Evolutionary conservation across 2,113 vertebrate genomes (phyloP).

Genomic region (Cricetomys ansorgei): DNA sequence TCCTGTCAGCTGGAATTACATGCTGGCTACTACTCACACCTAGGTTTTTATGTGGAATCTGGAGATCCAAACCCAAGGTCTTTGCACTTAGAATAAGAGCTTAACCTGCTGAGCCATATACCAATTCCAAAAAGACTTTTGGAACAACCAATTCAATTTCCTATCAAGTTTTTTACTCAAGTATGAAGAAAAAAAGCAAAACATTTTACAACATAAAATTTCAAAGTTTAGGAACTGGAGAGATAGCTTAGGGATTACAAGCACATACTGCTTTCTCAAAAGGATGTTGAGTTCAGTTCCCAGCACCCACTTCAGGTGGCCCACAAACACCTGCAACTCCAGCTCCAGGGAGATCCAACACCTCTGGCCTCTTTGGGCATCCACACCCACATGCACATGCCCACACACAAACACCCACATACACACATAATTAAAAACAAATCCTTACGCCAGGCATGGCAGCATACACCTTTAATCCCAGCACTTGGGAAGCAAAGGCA

Average conservation of each 20-base stretch:
- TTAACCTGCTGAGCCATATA: neutral
- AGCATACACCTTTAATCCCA: no score
- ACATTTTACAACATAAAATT: conserved; percentile 12
- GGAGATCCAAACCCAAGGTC: neutral
- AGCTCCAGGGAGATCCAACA: neutral
- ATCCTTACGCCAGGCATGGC: neutral
- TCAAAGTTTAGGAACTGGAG: neutral
- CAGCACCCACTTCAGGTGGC: neutral
- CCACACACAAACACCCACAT: neutral
- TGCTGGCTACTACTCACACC: neutral
- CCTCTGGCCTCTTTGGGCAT: neutral
- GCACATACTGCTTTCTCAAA: neutral
- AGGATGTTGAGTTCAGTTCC: neutral
- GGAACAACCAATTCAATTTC: neutral
- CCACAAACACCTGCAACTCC: neutral
- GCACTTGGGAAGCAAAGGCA: neutral
- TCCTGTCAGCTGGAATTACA: neutral
- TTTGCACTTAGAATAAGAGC: neutral
- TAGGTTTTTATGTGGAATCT: neutral
- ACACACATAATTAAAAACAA: neutral
- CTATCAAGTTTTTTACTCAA: conserved; percentile 55
- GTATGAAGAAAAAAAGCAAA: neutral
- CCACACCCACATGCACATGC: neutral
- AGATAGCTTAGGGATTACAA: neutral
- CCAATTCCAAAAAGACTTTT: conserved; percentile 34